Evolutionary conservation across 2,888 invertebrate genomes (phyloP).

Genomic region (Calameuta idolon): DNA sequence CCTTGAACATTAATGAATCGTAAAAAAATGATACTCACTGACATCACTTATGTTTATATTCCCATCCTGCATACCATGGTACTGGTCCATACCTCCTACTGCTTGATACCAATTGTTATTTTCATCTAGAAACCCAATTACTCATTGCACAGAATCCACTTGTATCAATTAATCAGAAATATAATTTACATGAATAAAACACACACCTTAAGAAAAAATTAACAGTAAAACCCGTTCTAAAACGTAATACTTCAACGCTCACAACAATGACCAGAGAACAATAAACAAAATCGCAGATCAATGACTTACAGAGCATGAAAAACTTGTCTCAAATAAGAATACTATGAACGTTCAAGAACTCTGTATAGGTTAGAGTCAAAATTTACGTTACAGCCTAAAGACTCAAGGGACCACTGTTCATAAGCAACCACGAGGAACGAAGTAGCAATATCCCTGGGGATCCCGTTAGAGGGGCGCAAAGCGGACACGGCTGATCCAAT

Average conservation of each 20-base stretch:
- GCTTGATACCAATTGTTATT: conserved; percentile 27
- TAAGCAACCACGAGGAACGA: neutral
- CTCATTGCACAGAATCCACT: neutral
- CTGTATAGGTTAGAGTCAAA: neutral
- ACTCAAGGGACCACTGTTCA: conserved; percentile 11
- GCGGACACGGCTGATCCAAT: conserved; percentile 57
- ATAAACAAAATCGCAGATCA: neutral
- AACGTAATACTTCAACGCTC: neutral
- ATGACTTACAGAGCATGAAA: too few relatives aligned
- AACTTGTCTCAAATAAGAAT: neutral
- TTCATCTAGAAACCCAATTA: conserved; percentile 40
- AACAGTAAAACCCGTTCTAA: neutral
- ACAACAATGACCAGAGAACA: neutral
- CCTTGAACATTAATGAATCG: conserved; percentile 13
- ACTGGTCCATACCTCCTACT: conserved; percentile 60
- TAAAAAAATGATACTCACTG: conserved; percentile 73
- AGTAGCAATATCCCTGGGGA: conserved; percentile 9
- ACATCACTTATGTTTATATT: conserved; percentile 83
- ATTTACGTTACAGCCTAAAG: neutral
- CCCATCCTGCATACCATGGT: conserved; percentile 54
- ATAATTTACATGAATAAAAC: neutral
- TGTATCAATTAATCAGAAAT: neutral
- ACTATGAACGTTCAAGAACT: neutral
- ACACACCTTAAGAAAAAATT: neutral
- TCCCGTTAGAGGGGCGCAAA: conserved; percentile 27